phyloP scores from a whole-genome alignment of 1,140 invertebrate species.

The Pogonomyrmex barbatus region DNA sequence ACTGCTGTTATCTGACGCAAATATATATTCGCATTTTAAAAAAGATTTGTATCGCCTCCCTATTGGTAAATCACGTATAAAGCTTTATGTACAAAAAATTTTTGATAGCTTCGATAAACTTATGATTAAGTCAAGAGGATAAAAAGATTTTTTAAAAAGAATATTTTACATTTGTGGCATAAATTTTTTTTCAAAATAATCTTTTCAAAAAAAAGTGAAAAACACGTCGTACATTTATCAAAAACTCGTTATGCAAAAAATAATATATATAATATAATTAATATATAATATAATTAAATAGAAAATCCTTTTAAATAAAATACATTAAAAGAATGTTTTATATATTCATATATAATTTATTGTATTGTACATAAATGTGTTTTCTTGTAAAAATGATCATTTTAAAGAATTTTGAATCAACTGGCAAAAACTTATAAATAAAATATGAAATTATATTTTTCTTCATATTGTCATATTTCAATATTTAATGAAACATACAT shows the following conservation, averaged over 20 bases:
- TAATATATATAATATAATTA: background rate
- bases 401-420: background rate
- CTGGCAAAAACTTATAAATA: background rate
- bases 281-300: background rate
- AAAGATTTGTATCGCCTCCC: conserved; percentile 39
- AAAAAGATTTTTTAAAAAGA: background rate
- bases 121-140: background rate
- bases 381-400: background rate
- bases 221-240: background rate
- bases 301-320: background rate
- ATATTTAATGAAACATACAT: background rate
- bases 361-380: background rate
- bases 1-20: conserved; percentile 54
- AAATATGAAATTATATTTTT: conserved; percentile 4
- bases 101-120: conserved; percentile 31
- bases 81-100: conserved; percentile 13
- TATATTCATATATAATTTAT: background rate
- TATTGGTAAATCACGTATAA: conserved; percentile 17
- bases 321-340: conserved; percentile 8
- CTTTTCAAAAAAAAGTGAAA: background rate
- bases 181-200: conserved; percentile 35
- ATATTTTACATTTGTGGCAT: background rate
- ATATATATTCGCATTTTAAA: conserved; percentile 51
- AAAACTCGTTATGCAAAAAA: background rate
- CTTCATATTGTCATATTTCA: background rate